Percentiles rank a stretch among this genome's conserved stretches.
These are phyloP conservation scores for Petromus typicus DNA, from an alignment of 2,113 vertebrate species.

Conservation along the genomic window DNA sequence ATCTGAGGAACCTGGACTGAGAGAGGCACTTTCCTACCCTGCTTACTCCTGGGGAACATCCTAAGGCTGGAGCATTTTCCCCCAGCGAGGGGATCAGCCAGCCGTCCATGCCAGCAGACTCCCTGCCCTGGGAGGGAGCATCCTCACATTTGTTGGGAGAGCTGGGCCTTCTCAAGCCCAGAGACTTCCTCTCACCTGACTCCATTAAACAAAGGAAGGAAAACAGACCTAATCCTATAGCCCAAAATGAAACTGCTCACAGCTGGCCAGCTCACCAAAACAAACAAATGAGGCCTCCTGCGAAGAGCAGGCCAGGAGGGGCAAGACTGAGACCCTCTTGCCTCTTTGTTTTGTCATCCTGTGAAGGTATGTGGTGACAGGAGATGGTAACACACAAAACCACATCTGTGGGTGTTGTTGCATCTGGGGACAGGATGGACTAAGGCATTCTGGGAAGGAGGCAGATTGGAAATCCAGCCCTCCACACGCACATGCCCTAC, in stretches of 20 bases:
- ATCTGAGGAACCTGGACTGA: neutral
- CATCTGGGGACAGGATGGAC: neutral
- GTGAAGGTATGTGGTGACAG: neutral
- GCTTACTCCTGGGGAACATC: neutral
- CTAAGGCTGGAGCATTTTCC: neutral
- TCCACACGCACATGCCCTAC: neutral
- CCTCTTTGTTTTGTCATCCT: slow-evolving; percentile 16
- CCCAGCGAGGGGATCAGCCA: neutral
- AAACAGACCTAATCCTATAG: slow-evolving; percentile 44
- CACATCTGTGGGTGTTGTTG: slow-evolving; percentile 24
- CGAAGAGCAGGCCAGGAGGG: neutral
- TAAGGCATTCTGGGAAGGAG: neutral
- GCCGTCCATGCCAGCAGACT: neutral
- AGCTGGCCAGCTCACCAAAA: slow-evolving; percentile 63
- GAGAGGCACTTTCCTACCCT: neutral
- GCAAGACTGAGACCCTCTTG: neutral
- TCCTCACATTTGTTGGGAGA: neutral
- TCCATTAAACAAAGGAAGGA: slow-evolving; percentile 32
- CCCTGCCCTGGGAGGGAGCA: neutral
- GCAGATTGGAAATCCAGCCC: neutral
- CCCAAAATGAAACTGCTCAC: slow-evolving; percentile 51
- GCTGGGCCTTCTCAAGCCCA: neutral
- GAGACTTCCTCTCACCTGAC: slow-evolving; percentile 11
- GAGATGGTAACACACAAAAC: neutral
- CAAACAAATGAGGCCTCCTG: slow-evolving; percentile 42